These are phyloP conservation scores for Ceratotherium simum DNA, from an alignment of 2,113 vertebrate species.

Conservation along the genomic window DNA sequence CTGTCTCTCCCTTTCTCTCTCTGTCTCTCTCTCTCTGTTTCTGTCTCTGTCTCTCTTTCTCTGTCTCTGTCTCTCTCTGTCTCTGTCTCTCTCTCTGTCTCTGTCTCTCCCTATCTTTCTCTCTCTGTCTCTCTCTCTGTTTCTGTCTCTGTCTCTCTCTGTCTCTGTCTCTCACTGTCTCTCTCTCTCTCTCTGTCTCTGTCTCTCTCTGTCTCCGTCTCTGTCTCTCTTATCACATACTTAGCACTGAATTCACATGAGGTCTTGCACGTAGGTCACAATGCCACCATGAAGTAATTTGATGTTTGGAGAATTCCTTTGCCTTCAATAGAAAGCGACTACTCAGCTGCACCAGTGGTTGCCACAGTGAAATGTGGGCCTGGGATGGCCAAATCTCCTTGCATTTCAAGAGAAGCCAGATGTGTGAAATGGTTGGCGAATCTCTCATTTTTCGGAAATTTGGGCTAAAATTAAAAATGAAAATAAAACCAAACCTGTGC, in stretches of 20 bases:
- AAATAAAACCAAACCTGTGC: not conserved
- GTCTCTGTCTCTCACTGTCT: not conserved
- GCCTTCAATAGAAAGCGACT: too few species aligned
- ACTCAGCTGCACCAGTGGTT: not conserved
- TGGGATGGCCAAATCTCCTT: not conserved
- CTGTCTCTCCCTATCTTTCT: not conserved
- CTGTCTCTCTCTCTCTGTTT: not conserved
- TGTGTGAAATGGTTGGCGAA: too few species aligned
- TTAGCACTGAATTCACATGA: not conserved
- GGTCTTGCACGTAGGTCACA: not conserved
- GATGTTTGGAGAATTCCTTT: not conserved
- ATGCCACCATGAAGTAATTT: not conserved
- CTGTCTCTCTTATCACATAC: not conserved
- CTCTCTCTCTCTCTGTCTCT: not conserved
- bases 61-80: accelerated
- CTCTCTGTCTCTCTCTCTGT: not conserved
- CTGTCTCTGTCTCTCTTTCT: not conserved
- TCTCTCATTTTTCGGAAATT: not conserved
- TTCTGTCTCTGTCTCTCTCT: not conserved
- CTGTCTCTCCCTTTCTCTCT: too few species aligned
- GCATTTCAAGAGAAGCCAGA: not conserved
- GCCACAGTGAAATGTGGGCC: accelerated
- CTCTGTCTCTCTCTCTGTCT: not conserved
- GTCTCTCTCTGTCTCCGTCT: not conserved
- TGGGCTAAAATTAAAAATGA: not conserved